Evolutionary conservation across 2,113 vertebrate species (phyloP).

Genomic region (Neogale vison): DNA sequence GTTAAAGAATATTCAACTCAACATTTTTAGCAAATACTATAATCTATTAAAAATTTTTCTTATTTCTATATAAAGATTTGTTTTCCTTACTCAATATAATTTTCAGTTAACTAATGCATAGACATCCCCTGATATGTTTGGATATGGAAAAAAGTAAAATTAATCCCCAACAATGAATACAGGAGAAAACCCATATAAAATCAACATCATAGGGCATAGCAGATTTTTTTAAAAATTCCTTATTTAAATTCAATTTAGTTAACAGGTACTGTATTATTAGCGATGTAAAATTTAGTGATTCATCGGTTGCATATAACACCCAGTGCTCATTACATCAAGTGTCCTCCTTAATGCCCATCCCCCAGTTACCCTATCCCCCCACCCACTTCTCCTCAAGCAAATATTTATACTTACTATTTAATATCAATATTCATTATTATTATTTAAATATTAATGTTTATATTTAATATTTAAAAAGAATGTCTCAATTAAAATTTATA

Average conservation of each 20-base stretch:
- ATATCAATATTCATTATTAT: too few species aligned
- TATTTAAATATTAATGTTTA: too few species aligned
- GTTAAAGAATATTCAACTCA: not conserved
- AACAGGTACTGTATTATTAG: not conserved
- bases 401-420: not conserved
- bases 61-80: not conserved
- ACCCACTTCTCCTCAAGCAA: not conserved
- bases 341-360: not conserved
- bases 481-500: not conserved
- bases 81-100: not conserved
- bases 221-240: not conserved
- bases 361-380: not conserved
- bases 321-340: not conserved
- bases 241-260: not conserved
- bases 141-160: not conserved
- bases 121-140: not conserved
- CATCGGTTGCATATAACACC: not conserved
- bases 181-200: not conserved
- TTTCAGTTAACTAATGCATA: not conserved
- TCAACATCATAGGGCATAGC: not conserved
- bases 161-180: not conserved
- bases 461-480: not conserved
- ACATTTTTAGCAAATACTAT: not conserved
- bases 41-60: not conserved
- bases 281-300: not conserved